Conservation (phyloP, 37 sponge, comb jelly and placozoan genomes). For the Agelas oroides region DNA sequence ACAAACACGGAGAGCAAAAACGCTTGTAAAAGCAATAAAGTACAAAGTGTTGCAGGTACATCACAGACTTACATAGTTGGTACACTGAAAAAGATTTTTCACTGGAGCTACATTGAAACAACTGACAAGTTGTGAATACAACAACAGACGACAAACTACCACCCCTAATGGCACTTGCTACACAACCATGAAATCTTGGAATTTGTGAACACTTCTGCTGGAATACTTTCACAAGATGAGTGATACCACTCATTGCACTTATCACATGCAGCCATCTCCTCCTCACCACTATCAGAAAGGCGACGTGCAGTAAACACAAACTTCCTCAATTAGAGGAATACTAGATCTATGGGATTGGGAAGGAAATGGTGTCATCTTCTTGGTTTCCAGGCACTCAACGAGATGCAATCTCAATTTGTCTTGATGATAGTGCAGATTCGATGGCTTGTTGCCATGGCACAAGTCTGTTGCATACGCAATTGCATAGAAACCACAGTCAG, state of each 20-base stretch:
- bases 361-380: slow-evolving; percentile 11
- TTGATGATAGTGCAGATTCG: background rate
- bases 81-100: no score
- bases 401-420: slow-evolving; percentile 13
- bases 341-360: no score
- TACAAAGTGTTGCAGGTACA: no score
- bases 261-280: background rate
- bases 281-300: slow-evolving; percentile 1
- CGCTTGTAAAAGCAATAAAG: no score
- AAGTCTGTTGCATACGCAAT: slow-evolving; percentile 10
- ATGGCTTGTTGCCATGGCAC: slow-evolving; percentile 17
- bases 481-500: slow-evolving; percentile 31
- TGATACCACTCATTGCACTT: background rate
- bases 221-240: slow-evolving; percentile 2
- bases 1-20: no score
- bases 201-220: no score
- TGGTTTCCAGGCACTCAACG: slow-evolving; percentile 1
- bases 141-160: no score
- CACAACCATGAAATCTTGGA: no score
- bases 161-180: no score
- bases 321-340: background rate
- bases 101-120: no score
- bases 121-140: no score
- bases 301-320: slow-evolving; percentile 1
- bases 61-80: no score